These are phyloP conservation scores for Tenthredo livida DNA, from an alignment of 2,888 invertebrate genomes.

Conservation along the genomic window DNA sequence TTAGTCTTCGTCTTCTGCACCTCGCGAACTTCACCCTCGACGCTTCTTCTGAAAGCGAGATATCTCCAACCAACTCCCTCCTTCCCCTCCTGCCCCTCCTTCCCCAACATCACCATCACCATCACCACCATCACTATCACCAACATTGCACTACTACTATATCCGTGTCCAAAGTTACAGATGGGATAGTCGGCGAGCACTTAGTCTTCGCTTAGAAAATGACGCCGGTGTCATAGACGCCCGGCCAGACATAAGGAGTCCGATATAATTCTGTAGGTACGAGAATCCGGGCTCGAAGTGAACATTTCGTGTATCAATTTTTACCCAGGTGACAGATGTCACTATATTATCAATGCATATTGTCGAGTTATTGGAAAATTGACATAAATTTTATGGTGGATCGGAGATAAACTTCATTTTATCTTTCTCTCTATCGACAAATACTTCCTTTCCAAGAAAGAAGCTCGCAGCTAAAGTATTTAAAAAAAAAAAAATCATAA, in stretches of 20 bases:
- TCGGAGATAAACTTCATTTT: too few relatives aligned
- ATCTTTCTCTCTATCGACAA: too few relatives aligned
- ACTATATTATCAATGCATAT: too few relatives aligned
- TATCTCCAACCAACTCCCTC: background rate
- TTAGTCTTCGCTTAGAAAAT: slow-evolving; percentile 62
- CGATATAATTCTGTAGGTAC: background rate
- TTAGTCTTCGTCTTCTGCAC: slow-evolving; percentile 8
- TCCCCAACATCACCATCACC: background rate
- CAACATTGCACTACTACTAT: slow-evolving; percentile 2
- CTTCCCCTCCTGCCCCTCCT: background rate
- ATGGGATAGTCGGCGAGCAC: slow-evolving; percentile 58
- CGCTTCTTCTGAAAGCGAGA: slow-evolving; percentile 1
- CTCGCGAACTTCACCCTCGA: background rate
- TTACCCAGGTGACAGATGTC: too few relatives aligned
- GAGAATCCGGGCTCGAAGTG: background rate
- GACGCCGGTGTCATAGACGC: slow-evolving; percentile 60
- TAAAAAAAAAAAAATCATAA: too few relatives aligned
- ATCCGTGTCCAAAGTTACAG: slow-evolving; percentile 53
- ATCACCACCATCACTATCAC: background rate
- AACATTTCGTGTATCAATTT: background rate
- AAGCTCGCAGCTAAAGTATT: too few relatives aligned
- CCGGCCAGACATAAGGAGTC: background rate
- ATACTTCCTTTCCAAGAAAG: too few relatives aligned
- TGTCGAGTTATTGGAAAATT: too few relatives aligned
- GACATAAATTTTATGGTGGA: too few relatives aligned